These are phyloP conservation scores for Lithobates sylvaticus DNA, from an alignment of 2,797 vertebrate species.

Conservation along the genomic window DNA sequence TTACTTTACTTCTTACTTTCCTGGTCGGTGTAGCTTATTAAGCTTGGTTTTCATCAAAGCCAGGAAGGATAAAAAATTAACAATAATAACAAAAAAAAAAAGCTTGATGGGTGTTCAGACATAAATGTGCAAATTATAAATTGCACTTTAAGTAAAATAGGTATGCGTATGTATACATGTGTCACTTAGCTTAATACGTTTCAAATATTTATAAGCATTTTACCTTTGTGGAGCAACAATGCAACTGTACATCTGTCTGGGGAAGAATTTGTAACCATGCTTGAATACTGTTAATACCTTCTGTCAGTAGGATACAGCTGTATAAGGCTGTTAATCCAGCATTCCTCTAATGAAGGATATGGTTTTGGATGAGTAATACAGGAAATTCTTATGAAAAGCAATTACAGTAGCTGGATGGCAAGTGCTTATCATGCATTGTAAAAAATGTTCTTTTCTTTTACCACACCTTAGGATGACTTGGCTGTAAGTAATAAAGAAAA, in stretches of 20 bases:
- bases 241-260: not conserved
- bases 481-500: not conserved
- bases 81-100: not conserved
- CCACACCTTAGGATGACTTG: constrained; percentile 2
- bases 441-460: not conserved
- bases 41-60: not conserved
- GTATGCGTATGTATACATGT: not conserved
- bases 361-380: not conserved
- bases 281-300: not conserved
- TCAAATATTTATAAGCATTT: not conserved
- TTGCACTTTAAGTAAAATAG: not conserved
- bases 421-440: not conserved
- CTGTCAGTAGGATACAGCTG: constrained; percentile 20
- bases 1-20: not conserved
- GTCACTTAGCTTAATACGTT: not conserved
- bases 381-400: not conserved
- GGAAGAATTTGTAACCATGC: constrained; percentile 18
- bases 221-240: not conserved
- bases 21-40: not conserved
- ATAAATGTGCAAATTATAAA: too few species aligned
- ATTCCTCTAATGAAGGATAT: constrained; percentile 6
- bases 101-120: not conserved
- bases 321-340: not conserved
- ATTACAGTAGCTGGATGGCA: not conserved
- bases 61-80: not conserved